A percentile compares a stretch with the other conserved stretches of the same genome.
Evolutionary conservation across 2,888 invertebrate species (phyloP).

Genomic region (Spisula solida): DNA sequence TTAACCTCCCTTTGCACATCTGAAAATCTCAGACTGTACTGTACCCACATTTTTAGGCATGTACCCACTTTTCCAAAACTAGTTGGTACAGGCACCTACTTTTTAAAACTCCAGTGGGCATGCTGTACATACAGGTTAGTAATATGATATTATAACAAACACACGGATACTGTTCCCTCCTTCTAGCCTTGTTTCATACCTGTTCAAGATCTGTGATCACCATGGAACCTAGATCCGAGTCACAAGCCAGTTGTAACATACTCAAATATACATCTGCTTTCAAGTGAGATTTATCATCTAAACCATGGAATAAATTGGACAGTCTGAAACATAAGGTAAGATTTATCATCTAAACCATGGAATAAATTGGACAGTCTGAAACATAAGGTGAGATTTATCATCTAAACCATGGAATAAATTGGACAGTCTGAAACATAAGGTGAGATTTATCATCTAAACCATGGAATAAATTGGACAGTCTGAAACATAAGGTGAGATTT

Average conservation of each 20-base stretch:
- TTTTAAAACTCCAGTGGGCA: no score
- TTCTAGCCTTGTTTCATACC: constrained; percentile 86
- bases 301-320: constrained; percentile 96
- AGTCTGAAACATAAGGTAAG: constrained; percentile 90
- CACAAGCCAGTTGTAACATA: constrained; percentile 95
- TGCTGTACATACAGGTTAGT: no score
- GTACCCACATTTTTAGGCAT: no score
- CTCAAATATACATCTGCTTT: constrained; percentile 97
- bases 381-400: constrained; percentile 90
- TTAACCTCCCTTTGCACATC: no score
- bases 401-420: constrained; percentile 97
- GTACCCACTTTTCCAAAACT: no score
- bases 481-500: constrained; percentile 90
- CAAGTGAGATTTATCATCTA: constrained; percentile 94
- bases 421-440: constrained; percentile 91
- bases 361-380: constrained; percentile 96
- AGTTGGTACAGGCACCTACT: no score
- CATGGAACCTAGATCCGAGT: constrained; percentile 94
- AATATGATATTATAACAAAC: no score
- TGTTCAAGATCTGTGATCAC: constrained; percentile 95
- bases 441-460: constrained; percentile 95
- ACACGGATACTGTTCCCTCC: no score
- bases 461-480: constrained; percentile 96
- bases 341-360: constrained; percentile 95
- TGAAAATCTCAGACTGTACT: no score